A percentile compares a stretch with the other conserved stretches of the same genome.
phyloP scores from a whole-genome alignment of 64 coral and sea anemone genomes.

The Trachythela sp. region DNA sequence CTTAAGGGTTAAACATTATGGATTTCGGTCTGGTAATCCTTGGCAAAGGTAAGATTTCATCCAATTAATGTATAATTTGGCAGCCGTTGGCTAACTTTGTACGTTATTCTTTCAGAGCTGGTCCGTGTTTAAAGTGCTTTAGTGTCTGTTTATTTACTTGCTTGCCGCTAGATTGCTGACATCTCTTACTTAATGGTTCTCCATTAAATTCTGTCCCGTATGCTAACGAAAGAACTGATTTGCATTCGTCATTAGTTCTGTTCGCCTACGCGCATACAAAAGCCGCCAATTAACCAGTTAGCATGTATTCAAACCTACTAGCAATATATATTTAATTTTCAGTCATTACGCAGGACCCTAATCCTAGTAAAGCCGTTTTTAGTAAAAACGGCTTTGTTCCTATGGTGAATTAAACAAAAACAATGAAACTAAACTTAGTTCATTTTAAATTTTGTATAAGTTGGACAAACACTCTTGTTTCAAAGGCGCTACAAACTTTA shows the following conservation, averaged over 20 bases:
- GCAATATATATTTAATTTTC: not conserved
- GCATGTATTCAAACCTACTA: not conserved
- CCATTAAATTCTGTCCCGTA: not conserved
- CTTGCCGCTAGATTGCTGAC: not conserved
- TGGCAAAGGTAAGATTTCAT: too few species aligned
- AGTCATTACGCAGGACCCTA: not conserved
- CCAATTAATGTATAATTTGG: too few species aligned
- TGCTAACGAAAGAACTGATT: not conserved
- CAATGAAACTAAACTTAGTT: not conserved
- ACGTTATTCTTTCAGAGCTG: too few species aligned
- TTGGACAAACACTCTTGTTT: not conserved
- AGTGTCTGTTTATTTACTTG: too few species aligned
- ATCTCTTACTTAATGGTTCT: not conserved
- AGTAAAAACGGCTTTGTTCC: not conserved
- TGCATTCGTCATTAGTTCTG: not conserved
- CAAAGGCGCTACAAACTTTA: not conserved
- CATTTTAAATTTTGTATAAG: not conserved
- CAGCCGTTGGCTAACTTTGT: too few species aligned
- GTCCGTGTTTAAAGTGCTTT: too few species aligned
- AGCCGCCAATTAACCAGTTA: not conserved
- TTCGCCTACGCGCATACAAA: not conserved
- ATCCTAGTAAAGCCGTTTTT: not conserved
- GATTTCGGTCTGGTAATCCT: too few species aligned
- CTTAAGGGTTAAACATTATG: too few species aligned
- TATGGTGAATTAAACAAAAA: not conserved